Conservation (phyloP, 1,140 invertebrate genomes). For the Homalodisca vitripennis region DNA sequence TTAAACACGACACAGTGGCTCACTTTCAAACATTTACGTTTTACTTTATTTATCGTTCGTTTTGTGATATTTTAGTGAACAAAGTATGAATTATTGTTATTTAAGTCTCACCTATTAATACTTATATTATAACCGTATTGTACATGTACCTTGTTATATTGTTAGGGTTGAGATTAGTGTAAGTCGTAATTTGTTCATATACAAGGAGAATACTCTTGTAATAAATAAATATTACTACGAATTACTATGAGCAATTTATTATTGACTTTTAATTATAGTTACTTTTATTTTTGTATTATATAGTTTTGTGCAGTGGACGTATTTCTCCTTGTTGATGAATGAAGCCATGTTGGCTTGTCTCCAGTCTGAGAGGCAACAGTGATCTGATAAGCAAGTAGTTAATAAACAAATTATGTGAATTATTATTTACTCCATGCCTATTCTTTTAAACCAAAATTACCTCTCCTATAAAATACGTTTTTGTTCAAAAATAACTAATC, state of each 20-base stretch:
- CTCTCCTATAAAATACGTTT: too few relatives aligned
- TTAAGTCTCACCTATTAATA: constrained; percentile 45
- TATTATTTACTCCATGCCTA: constrained; percentile 31
- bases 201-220: constrained; percentile 40
- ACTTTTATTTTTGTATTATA: constrained; percentile 35
- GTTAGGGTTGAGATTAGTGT: constrained; percentile 42
- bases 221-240: constrained; percentile 37
- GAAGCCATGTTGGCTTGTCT: constrained; percentile 26
- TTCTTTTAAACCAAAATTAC: background rate
- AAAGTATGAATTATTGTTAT: constrained; percentile 43
- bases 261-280: constrained; percentile 32
- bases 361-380: constrained; percentile 11
- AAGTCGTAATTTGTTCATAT: constrained; percentile 40
- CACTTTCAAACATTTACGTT: constrained; percentile 36
- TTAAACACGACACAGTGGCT: constrained; percentile 39
- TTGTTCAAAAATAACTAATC: too few relatives aligned
- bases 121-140: constrained; percentile 40
- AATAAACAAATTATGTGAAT: constrained; percentile 39
- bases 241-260: constrained; percentile 31
- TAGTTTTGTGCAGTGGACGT: constrained; percentile 20
- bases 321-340: constrained; percentile 42
- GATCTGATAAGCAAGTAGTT: constrained; percentile 39
- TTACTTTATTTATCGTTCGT: constrained; percentile 42
- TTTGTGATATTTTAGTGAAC: constrained; percentile 46
- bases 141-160: constrained; percentile 45